These are phyloP conservation scores for Hafferia zeledoni DNA, from an alignment of 2,797 vertebrate species.

Conservation along the genomic window DNA sequence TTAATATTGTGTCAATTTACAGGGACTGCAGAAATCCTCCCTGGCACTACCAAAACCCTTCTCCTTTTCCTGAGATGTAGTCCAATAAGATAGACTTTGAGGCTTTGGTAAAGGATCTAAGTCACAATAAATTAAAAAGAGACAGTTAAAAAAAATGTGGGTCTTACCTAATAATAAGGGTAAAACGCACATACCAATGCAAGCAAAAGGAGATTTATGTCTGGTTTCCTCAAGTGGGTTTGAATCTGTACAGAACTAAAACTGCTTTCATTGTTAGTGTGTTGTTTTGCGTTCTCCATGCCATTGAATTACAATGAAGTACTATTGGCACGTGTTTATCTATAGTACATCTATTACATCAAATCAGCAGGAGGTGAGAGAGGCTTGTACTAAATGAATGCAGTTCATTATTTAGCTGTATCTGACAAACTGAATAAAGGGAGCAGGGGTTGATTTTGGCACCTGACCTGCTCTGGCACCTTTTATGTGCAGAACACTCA, in stretches of 20 bases:
- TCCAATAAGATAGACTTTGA: no score
- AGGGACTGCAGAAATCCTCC: neutral
- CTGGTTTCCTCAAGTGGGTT: neutral
- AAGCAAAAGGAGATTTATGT: neutral
- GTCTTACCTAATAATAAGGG: neutral
- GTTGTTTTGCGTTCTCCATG: neutral
- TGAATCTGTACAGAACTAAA: neutral
- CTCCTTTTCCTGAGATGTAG: neutral
- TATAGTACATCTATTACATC: neutral
- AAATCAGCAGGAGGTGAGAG: neutral
- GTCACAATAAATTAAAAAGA: neutral
- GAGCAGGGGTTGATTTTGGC: neutral
- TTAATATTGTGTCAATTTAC: neutral
- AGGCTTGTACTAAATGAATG: neutral
- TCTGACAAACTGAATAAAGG: neutral
- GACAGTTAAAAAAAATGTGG: neutral
- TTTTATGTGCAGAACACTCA: rapidly evolving
- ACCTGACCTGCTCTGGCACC: neutral
- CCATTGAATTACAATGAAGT: neutral
- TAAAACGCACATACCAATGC: neutral
- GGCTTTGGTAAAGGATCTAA: neutral
- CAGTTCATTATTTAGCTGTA: neutral
- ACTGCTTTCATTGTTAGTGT: neutral
- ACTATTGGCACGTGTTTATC: neutral
- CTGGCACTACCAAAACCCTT: neutral